These are phyloP conservation scores for Sepiola atlantica DNA, from an alignment of 2,888 invertebrate species.

Conservation along the genomic window DNA sequence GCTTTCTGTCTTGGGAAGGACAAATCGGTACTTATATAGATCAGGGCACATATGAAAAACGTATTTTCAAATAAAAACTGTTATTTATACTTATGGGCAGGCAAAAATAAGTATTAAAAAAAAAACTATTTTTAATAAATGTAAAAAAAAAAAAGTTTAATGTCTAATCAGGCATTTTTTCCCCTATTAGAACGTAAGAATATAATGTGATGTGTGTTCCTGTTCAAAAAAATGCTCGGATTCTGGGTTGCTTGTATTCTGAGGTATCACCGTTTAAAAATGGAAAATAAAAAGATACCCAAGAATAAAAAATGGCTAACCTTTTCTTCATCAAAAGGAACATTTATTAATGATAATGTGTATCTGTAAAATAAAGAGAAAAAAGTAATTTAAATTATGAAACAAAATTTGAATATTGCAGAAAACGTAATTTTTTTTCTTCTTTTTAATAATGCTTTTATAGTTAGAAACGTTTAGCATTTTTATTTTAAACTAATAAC, in stretches of 20 bases:
- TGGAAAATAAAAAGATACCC: background rate
- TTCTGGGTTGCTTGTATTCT: background rate
- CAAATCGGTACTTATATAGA: too few species aligned
- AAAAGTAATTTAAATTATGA: background rate
- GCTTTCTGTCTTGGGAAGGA: too few species aligned
- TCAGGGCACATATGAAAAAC: too few species aligned
- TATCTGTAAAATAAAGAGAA: too few species aligned
- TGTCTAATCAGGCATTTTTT: too few species aligned
- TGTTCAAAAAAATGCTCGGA: background rate
- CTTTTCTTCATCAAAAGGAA: background rate
- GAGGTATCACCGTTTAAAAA: background rate
- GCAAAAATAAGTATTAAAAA: too few species aligned
- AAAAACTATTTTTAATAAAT: too few species aligned
- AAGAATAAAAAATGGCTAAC: background rate
- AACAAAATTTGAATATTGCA: background rate
- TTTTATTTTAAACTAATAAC: background rate
- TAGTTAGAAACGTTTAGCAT: background rate
- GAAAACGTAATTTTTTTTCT: background rate
- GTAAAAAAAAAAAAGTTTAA: too few species aligned
- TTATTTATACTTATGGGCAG: too few species aligned
- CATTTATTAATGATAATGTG: background rate
- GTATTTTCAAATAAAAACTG: too few species aligned
- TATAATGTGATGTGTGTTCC: background rate
- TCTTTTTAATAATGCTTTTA: background rate
- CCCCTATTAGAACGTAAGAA: background rate